Conservation (phyloP, 2,888 invertebrate genomes). For the Lithophane leautieri region DNA sequence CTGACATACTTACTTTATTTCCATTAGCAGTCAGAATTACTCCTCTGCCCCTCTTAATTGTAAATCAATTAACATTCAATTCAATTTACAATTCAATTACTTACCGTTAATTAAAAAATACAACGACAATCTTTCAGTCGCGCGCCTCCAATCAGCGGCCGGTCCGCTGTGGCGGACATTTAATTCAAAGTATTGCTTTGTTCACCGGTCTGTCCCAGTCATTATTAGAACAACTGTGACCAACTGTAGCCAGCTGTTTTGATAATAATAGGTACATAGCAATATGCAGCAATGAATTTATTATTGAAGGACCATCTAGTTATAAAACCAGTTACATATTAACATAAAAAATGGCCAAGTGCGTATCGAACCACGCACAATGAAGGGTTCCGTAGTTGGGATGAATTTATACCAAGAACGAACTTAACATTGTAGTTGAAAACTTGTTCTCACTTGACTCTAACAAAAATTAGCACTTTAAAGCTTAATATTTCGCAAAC, state of each 20-base stretch:
- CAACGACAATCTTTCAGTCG: constrained; percentile 34
- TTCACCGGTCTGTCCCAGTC: constrained; percentile 25
- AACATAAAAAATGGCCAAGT: too few relatives aligned
- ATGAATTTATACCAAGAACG: too few relatives aligned
- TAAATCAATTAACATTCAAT: constrained; percentile 45
- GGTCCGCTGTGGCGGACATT: constrained; percentile 58
- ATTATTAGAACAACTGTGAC: constrained; percentile 44
- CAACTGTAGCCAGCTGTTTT: constrained; percentile 6
- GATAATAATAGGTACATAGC: constrained; percentile 16
- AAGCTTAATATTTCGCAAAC: too few relatives aligned
- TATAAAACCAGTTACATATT: too few relatives aligned
- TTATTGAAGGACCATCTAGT: not conserved
- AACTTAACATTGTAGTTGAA: too few relatives aligned
- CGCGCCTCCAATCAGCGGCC: constrained; percentile 59
- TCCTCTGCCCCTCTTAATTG: not conserved
- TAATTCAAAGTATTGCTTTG: constrained; percentile 69
- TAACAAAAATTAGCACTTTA: too few relatives aligned
- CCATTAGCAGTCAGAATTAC: constrained; percentile 3
- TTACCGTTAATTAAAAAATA: constrained; percentile 53
- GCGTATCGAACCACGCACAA: too few relatives aligned
- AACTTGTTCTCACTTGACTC: too few relatives aligned
- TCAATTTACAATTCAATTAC: constrained; percentile 21
- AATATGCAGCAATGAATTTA: not conserved
- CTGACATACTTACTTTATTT: not conserved
- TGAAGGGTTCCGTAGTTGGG: too few relatives aligned